Evolutionary conservation across 2,888 invertebrate genomes (phyloP).

Genomic region (Rhorus exstirpatorius): DNA sequence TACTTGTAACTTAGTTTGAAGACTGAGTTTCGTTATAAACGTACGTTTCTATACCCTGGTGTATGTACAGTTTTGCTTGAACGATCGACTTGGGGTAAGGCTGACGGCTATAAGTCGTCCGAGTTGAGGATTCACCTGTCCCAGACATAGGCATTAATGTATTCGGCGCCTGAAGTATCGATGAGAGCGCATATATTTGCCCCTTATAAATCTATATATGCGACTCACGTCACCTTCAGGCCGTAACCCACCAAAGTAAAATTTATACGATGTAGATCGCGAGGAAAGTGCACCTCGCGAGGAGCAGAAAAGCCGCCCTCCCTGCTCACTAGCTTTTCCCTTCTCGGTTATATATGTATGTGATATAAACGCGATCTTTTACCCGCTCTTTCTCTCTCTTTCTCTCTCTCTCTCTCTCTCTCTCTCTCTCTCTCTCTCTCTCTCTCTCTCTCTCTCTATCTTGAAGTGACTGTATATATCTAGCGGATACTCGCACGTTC

Average conservation of each 20-base stretch:
- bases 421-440: constrained; percentile 10
- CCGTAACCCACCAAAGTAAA: constrained; percentile 64
- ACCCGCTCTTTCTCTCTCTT: constrained; percentile 21
- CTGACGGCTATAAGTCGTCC: constrained; percentile 49
- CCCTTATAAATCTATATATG: constrained; percentile 62
- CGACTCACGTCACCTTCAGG: constrained; percentile 64
- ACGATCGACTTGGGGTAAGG: constrained; percentile 32
- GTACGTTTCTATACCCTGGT: constrained; percentile 27
- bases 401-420: constrained; percentile 17
- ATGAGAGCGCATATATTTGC: constrained; percentile 56
- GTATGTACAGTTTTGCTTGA: background rate
- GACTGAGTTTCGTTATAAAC: constrained; percentile 17
- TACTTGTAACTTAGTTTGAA: background rate
- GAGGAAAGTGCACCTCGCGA: constrained; percentile 58
- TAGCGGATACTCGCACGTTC: constrained; percentile 66
- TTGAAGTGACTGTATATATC: constrained; percentile 2
- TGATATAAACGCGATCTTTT: constrained; percentile 35
- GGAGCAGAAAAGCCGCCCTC: constrained; percentile 36
- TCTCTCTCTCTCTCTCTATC: constrained; percentile 6
- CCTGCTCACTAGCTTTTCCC: constrained; percentile 30
- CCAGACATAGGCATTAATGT: constrained; percentile 73
- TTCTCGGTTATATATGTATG: constrained; percentile 26
- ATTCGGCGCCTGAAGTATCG: constrained; percentile 80
- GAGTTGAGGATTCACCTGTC: constrained; percentile 53
- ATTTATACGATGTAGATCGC: constrained; percentile 69